Evolutionary conservation across 2,797 vertebrate genomes (phyloP).

Genomic region (Gymnodraco acuticeps): DNA sequence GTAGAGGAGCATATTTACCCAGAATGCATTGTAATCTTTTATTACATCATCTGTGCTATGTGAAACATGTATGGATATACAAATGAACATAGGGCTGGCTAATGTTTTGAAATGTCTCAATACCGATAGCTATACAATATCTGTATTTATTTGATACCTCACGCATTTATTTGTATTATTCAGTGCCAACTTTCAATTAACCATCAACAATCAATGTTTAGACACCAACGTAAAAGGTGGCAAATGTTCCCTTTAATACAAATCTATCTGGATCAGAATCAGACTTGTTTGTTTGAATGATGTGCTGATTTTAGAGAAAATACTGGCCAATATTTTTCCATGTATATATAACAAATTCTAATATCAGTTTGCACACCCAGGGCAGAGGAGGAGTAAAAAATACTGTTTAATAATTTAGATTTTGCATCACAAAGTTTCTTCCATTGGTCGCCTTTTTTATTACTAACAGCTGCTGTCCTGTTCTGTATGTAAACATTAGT

Average conservation of each 20-base stretch:
- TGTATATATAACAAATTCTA: neutral
- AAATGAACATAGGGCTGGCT: neutral
- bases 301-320: neutral
- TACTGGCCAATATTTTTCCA: neutral
- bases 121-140: neutral
- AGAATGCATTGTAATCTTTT: slow-evolving; percentile 6
- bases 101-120: neutral
- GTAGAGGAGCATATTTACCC: neutral
- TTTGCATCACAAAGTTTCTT: neutral
- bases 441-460: slow-evolving; percentile 4
- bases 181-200: too few relatives aligned
- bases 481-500: slow-evolving; percentile 1
- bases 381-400: neutral
- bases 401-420: neutral
- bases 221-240: too few relatives aligned
- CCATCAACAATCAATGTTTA: too few relatives aligned
- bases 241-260: neutral
- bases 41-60: neutral
- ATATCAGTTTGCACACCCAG: neutral
- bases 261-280: neutral
- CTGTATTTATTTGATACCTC: neutral
- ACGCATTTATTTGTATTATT: too few relatives aligned
- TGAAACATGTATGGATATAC: neutral
- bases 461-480: slow-evolving; percentile 10
- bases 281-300: neutral